Percentiles rank a stretch among this genome's conserved stretches.
These are phyloP conservation scores for Balaeniceps rex DNA, from an alignment of 2,113 vertebrate species.

Conservation along the genomic window DNA sequence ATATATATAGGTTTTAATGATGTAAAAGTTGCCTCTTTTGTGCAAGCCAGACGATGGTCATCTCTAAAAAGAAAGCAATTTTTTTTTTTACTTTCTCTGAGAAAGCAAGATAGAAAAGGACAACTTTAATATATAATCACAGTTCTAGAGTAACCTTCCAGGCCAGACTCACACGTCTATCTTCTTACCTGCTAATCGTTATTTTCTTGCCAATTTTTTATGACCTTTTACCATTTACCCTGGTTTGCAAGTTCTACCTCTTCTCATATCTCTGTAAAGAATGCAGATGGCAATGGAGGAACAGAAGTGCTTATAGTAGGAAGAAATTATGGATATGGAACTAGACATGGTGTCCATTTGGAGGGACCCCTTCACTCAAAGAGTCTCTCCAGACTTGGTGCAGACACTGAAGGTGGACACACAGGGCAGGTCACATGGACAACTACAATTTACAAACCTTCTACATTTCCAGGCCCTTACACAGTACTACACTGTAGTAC, in stretches of 20 bases:
- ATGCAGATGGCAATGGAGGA: background rate
- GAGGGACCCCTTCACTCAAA: background rate
- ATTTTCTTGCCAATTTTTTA: background rate
- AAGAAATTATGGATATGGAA: background rate
- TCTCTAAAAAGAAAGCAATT: background rate
- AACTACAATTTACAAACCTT: background rate
- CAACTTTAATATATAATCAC: background rate
- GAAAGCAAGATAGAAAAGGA: background rate
- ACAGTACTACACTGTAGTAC: background rate
- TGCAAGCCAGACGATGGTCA: background rate
- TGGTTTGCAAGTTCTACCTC: background rate
- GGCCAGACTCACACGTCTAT: background rate
- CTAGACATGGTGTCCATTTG: background rate
- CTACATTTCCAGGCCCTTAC: background rate
- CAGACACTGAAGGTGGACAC: background rate
- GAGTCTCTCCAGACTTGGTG: background rate
- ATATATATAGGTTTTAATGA: background rate
- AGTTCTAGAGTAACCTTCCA: background rate
- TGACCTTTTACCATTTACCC: background rate
- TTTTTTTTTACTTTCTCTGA: background rate
- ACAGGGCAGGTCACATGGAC: background rate
- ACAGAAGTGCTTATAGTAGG: background rate
- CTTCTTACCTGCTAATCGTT: background rate
- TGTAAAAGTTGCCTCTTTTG: background rate
- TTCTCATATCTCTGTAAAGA: background rate